These are phyloP conservation scores for Pseudocheirus occidentalis DNA, from an alignment of 2,797 vertebrate genomes.

Conservation along the genomic window DNA sequence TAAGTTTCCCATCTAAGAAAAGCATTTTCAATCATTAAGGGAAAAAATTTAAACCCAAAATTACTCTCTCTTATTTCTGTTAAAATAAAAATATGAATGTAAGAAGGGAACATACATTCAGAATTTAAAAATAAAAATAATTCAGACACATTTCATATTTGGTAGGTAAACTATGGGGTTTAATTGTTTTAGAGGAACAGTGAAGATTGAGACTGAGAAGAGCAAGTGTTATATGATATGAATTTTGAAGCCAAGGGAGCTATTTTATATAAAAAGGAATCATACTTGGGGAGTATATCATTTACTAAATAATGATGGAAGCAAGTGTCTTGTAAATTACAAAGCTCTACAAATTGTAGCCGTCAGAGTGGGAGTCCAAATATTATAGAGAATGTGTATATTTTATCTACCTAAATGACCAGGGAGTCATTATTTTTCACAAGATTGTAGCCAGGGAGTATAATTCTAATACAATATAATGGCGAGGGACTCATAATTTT, in stretches of 20 bases:
- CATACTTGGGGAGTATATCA: slow-evolving; percentile 15
- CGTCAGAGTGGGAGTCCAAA: slow-evolving; percentile 25
- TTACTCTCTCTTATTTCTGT: neutral
- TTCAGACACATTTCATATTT: neutral
- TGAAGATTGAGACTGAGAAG: neutral
- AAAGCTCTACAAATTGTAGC: slow-evolving; percentile 2
- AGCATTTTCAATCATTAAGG: slow-evolving; percentile 16
- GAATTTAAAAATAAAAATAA: slow-evolving; percentile 9
- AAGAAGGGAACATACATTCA: neutral
- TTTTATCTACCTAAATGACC: slow-evolving; percentile 35
- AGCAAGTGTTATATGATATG: neutral
- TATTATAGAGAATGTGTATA: neutral
- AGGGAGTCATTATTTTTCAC: slow-evolving; percentile 36
- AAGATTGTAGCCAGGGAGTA: neutral
- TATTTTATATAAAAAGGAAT: neutral
- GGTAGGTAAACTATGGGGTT: neutral
- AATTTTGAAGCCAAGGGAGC: neutral
- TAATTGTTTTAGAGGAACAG: slow-evolving; percentile 30
- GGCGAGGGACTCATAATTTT: slow-evolving; percentile 39
- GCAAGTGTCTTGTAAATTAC: slow-evolving; percentile 27
- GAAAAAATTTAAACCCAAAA: neutral
- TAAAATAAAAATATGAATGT: slow-evolving; percentile 18
- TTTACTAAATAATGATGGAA: slow-evolving; percentile 26
- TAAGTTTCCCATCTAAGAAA: neutral
- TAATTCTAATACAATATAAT: slow-evolving; percentile 1